Base-by-base conservation (phyloP, 2,113 vertebrate genomes). In the Mastomys natalensis region DNA sequence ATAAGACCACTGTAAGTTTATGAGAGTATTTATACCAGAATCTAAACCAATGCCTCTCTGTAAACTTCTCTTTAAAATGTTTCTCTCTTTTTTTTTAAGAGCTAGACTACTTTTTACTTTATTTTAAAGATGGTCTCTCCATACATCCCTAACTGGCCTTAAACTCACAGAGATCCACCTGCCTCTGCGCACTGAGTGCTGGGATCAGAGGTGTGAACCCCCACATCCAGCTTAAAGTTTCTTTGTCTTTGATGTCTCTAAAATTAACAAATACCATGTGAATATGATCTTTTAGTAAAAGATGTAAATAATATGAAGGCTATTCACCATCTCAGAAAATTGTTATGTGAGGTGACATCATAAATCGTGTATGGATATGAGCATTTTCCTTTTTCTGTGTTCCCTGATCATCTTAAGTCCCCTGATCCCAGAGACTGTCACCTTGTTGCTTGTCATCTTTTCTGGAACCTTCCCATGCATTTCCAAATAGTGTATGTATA, bases 261-360 rank as follows among this genome's bases (percentile, higher is more conserved):
- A 66, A 96, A 66, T 87, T 72, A 73, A 94, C 43, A 91, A 80
- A 48, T 15, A 85, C 87, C 29, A 58, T 81, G 68, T 89, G 19
- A 81, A 91, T 70, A 85, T 68, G 13, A 40, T 90, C 45, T 93
- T 89, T 92, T 77, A 84, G 43, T 48, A 92, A 84, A 85, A 86
- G 16, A 89, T 70, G 55, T 34, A 96, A 95, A 95, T 87, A 93
- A 77, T 77, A 81, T 10, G 88, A 87, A 90, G 84, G 10, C 51
- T 94, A 31, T 62, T 93, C 13, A 34, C 19, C 12, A 70, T 95
- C 94, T 93, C 62, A 89, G 37, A 78, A 86, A 94, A 90, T n/a
- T 90, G 21, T 87, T 82, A 93, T 74, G 26, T 3, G 34, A 91
- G 74, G 13, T 94, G 70, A 58, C 77, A 87, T n/a, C 89, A 89